phyloP scores from a whole-genome alignment of 2,797 vertebrate species.

The Nannoperca australis region DNA sequence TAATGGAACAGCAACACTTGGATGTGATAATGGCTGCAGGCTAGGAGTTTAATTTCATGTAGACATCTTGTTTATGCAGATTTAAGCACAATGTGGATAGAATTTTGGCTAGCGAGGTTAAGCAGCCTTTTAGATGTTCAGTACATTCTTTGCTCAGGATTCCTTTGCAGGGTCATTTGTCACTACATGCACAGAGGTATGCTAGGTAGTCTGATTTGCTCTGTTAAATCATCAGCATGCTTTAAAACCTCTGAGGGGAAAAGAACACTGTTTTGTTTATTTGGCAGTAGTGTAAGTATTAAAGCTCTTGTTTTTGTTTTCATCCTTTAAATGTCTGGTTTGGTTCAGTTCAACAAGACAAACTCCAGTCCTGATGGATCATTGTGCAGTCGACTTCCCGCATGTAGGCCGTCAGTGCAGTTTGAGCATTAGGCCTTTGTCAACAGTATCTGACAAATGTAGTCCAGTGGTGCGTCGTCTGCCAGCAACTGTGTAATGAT shows the following conservation, averaged over 20 bases:
- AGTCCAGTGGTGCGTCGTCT: constrained; percentile 10
- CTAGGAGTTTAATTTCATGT: constrained; percentile 49
- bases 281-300: not conserved
- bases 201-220: constrained; percentile 35
- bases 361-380: not conserved
- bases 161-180: constrained; percentile 73
- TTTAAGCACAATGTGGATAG: constrained; percentile 31
- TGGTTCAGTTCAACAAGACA: constrained; percentile 5
- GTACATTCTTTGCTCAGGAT: constrained; percentile 63
- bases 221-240: constrained; percentile 50
- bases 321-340: not conserved
- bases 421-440: constrained; percentile 49
- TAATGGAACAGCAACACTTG: constrained; percentile 54
- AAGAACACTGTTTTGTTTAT: not conserved
- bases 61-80: constrained; percentile 63
- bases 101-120: constrained; percentile 33
- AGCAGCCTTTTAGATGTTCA: constrained; percentile 25
- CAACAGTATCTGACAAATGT: constrained; percentile 36
- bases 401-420: constrained; percentile 14
- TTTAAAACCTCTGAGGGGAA: constrained; percentile 9
- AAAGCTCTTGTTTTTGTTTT: not conserved
- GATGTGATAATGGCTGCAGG: constrained; percentile 54
- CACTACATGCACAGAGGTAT: constrained; percentile 73
- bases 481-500: constrained; percentile 52
- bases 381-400: not conserved